Evolutionary conservation across 2,113 vertebrate genomes (phyloP).

Genomic region (Corythornis cristatus): DNA sequence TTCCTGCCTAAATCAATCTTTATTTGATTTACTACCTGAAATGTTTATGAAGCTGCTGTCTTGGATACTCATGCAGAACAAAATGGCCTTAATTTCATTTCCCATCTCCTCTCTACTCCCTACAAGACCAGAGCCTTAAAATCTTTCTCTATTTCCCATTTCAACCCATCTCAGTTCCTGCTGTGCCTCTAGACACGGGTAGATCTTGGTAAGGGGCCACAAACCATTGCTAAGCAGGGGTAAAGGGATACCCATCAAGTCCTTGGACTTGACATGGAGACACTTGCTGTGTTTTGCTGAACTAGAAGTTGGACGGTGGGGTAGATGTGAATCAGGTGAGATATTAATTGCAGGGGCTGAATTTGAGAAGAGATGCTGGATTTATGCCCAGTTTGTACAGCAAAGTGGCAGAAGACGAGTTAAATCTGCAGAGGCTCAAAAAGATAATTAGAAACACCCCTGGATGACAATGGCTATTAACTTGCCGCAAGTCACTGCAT

Average conservation of each 20-base stretch:
- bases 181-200: background rate
- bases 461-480: background rate
- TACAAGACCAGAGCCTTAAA: background rate
- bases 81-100: background rate
- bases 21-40: background rate
- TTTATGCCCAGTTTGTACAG: background rate
- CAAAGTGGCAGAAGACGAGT: background rate
- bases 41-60: background rate
- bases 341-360: background rate
- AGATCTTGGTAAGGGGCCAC: background rate
- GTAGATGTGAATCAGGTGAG: background rate
- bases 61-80: background rate
- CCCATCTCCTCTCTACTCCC: background rate
- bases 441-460: slow-evolving; percentile 6
- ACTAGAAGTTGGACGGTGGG: no score
- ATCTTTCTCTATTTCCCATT: background rate
- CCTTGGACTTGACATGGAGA: background rate
- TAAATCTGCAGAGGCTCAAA: background rate
- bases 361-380: background rate
- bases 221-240: rapidly evolving
- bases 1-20: background rate
- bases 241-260: background rate
- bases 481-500: background rate
- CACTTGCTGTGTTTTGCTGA: background rate
- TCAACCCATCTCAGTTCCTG: rapidly evolving